Percentiles rank a stretch among this genome's conserved stretches.
These are phyloP conservation scores for Dermochelys coriacea DNA, from an alignment of 2,797 vertebrate species.

Conservation along the genomic window DNA sequence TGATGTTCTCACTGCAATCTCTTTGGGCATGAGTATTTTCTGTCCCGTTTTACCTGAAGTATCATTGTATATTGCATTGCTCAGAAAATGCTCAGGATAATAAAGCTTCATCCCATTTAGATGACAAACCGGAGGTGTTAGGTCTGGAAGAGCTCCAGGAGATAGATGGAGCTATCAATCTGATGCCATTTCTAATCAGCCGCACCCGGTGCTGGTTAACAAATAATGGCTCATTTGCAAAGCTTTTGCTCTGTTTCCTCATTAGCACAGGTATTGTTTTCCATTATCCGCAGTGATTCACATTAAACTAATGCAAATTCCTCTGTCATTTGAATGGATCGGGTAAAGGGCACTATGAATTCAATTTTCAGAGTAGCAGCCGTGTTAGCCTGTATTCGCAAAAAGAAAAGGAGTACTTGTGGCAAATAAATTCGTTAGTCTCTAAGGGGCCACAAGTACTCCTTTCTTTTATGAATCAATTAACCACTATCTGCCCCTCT, in stretches of 20 bases:
- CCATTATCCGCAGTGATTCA: slow-evolving; percentile 46
- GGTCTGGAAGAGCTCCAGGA: not conserved
- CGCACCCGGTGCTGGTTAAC: not conserved
- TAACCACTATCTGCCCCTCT: not conserved
- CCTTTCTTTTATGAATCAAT: too few relatives aligned
- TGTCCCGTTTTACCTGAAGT: not conserved
- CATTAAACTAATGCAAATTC: slow-evolving; percentile 54
- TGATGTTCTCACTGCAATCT: not conserved
- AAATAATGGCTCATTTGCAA: slow-evolving; percentile 52
- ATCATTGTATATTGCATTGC: not conserved
- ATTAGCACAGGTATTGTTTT: slow-evolving; percentile 71
- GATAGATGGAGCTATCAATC: not conserved
- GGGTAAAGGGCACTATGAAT: slow-evolving; percentile 50
- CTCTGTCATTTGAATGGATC: slow-evolving; percentile 34
- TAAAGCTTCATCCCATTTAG: accelerated
- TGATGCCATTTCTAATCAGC: slow-evolving; percentile 11
- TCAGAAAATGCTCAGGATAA: not conserved
- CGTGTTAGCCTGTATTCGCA: too few relatives aligned
- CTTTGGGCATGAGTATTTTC: not conserved
- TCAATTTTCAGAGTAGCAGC: too few relatives aligned
- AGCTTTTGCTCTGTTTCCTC: slow-evolving; percentile 32
- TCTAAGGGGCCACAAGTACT: too few relatives aligned
- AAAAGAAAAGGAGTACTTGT: too few relatives aligned
- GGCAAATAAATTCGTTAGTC: too few relatives aligned
- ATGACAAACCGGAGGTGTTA: not conserved